Conservation (phyloP, 2,113 vertebrate genomes). For the Antigone vipio region DNA sequence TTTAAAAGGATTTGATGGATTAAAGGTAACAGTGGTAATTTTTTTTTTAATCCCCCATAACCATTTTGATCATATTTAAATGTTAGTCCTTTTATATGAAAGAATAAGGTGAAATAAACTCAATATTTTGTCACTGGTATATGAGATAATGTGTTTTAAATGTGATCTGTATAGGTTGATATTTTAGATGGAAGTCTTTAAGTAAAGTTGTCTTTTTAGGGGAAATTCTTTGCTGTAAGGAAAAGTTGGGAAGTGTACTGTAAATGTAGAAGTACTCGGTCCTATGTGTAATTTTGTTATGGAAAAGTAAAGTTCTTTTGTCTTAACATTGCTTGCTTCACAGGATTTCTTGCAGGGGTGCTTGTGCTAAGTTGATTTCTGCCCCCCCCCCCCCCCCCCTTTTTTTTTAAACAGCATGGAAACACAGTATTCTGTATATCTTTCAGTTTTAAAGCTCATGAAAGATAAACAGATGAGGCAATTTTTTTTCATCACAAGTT, state of each 20-base stretch:
- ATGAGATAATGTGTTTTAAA: slow-evolving; percentile 46
- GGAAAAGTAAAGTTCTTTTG: slow-evolving; percentile 60
- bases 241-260: slow-evolving; percentile 45
- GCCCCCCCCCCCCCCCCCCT: too few species aligned
- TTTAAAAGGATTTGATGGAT: neutral
- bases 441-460: neutral
- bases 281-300: slow-evolving; percentile 68
- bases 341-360: slow-evolving; percentile 27
- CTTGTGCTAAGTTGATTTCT: neutral
- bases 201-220: slow-evolving; percentile 48
- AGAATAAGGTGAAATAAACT: slow-evolving; percentile 55
- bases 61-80: slow-evolving; percentile 20
- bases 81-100: slow-evolving; percentile 45
- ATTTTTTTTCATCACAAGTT: neutral
- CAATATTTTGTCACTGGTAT: slow-evolving; percentile 61
- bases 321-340: slow-evolving; percentile 28
- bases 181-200: slow-evolving; percentile 55
- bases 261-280: slow-evolving; percentile 61
- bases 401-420: neutral
- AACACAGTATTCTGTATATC: neutral
- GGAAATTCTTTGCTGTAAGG: slow-evolving; percentile 51
- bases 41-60: neutral
- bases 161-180: slow-evolving; percentile 50
- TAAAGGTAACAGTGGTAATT: neutral
- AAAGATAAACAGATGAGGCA: neutral